Evolutionary conservation across 2,797 vertebrate genomes (phyloP), one percentile per base, ranked within the genome.

Genomic region (Limosa lapponica): DNA sequence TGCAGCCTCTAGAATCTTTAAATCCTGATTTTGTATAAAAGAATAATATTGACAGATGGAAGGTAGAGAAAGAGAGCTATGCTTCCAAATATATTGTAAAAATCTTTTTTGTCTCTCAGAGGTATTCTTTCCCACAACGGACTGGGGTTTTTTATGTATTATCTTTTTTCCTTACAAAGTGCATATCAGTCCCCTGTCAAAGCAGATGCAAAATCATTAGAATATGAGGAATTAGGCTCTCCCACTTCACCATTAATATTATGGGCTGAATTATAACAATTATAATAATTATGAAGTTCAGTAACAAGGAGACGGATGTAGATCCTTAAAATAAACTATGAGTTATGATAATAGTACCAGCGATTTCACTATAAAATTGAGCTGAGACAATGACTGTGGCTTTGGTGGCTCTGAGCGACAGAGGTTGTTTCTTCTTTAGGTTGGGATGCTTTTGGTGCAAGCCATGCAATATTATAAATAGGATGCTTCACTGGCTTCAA

Each of bases 271-370:
- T 30, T 55, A 19, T 71, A 83, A 55, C 7, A 44, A 59, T 85
- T 80, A 24, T 18, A 77, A 69, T 7, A 58, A 41, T 59, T 55
- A 55, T 10, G 10, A 55, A 88, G 49, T 48, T 86, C 36, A 59
- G 15, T 86, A 52, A 37, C 25, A 86, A 67, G 41, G 24, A 44
- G 6, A 36, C 17, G 23, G 10, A 44, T 0, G 0, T 11, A 79
- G 7, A 64, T 2, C 11, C 37, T 87, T 43, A 34, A 87, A 83
- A 80, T 80, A 87, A 81, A 61, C 17, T 46, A 2, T 41, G 34
- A 51, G 8, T 16, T 90, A 12, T 74, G 32, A n/a, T 77, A 90
- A 73, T 16, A 51, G 4, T 24, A 86, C 49, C 30, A 77, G 10
- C 0, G 5, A 74, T 84, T 87, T 81, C 9, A 57, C 65, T 61